Conservation (phyloP, 2,888 invertebrate genomes). For the Apocheima hispidaria region DNA sequence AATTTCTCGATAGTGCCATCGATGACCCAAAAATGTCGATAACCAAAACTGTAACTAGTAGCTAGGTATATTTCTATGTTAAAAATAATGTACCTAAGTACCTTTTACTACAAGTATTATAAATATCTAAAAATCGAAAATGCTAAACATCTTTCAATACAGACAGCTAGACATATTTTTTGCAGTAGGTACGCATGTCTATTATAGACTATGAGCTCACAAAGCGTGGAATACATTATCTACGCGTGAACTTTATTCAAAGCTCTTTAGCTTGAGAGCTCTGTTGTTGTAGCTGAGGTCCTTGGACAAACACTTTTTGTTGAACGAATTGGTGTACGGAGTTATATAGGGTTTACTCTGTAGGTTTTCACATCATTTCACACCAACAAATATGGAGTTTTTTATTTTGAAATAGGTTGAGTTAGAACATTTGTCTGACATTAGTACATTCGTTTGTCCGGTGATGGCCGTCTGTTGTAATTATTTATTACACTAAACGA, state of each 20-base stretch:
- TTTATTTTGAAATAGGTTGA: no score
- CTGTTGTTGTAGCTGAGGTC: constrained; percentile 13
- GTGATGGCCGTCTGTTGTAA: no score
- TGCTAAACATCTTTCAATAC: constrained; percentile 39
- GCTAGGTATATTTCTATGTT: no score
- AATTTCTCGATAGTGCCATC: neutral
- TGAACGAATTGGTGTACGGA: neutral
- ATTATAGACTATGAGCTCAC: constrained; percentile 83
- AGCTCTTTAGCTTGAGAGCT: constrained; percentile 61
- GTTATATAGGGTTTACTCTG: no score
- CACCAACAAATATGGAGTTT: no score
- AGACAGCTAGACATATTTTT: constrained; percentile 36
- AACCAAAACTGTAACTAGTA: neutral
- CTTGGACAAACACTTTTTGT: neutral
- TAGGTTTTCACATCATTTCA: no score
- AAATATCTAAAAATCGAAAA: constrained; percentile 20
- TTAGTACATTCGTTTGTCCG: no score
- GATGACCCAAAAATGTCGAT: neutral
- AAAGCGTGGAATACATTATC: constrained; percentile 82
- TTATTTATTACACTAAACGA: no score
- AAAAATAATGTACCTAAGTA: neutral
- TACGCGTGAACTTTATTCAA: constrained; percentile 76
- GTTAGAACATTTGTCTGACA: no score
- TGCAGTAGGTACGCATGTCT: constrained; percentile 63
- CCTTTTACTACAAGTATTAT: no score